These are phyloP conservation scores for Cephalopholis sonnerati DNA, from an alignment of 2,113 vertebrate genomes.

Conservation along the genomic window DNA sequence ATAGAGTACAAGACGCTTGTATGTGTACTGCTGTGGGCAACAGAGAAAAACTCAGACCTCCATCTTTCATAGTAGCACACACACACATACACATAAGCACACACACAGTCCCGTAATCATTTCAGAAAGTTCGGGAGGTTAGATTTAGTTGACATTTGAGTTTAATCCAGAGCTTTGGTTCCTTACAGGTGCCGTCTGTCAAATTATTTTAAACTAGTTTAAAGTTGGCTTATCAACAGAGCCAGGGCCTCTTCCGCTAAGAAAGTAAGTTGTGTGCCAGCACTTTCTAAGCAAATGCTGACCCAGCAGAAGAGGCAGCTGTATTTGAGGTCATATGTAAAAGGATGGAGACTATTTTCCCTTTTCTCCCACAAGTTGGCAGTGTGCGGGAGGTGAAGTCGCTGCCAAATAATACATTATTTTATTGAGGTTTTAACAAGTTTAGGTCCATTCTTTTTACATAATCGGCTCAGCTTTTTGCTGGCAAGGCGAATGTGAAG, in stretches of 20 bases:
- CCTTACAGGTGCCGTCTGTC: constrained; percentile 60
- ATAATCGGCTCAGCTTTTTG: constrained; percentile 19
- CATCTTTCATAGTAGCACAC: constrained; percentile 1
- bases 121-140: constrained; percentile 54
- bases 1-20: background rate
- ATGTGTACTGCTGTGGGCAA: constrained; percentile 4
- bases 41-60: constrained; percentile 3
- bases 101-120: constrained; percentile 25
- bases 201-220: constrained; percentile 73
- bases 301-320: constrained; percentile 64
- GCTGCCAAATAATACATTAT: constrained; percentile 43
- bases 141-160: constrained; percentile 63
- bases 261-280: constrained; percentile 68
- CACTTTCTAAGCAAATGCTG: constrained; percentile 74
- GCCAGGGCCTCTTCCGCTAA: constrained; percentile 56
- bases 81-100: background rate
- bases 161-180: constrained; percentile 61
- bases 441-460: constrained; percentile 23
- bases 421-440: constrained; percentile 49
- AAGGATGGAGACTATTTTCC: constrained; percentile 52
- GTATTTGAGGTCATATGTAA: constrained; percentile 71
- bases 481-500: background rate
- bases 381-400: background rate
- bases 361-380: constrained; percentile 56
- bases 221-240: constrained; percentile 75